A percentile compares a stretch with the other conserved stretches of the same genome.
phyloP scores from a whole-genome alignment of 2,113 vertebrate species.

The Oreotrochilus melanogaster region DNA sequence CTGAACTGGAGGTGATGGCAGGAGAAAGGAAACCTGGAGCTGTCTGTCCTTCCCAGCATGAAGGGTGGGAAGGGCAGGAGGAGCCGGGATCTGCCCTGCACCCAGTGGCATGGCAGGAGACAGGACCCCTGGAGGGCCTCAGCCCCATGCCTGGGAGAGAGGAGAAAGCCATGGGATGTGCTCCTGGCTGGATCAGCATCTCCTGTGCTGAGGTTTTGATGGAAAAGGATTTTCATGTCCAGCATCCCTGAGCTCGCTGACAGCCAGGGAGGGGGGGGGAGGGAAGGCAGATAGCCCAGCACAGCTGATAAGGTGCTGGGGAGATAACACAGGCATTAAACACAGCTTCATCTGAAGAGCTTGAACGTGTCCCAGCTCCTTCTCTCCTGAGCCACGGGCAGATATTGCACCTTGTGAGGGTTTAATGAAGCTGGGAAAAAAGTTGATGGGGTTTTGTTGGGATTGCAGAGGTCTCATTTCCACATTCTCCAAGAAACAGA shows the following conservation, averaged over 20 bases:
- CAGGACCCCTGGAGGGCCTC: background rate
- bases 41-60: accelerated
- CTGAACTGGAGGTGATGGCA: accelerated
- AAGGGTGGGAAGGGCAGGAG: background rate
- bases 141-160: background rate
- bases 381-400: accelerated
- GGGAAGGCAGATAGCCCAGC: background rate
- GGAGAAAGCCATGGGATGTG: background rate
- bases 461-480: slow-evolving; percentile 38
- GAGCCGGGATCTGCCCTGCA: accelerated
- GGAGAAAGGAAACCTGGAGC: accelerated
- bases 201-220: accelerated
- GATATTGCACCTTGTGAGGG: background rate
- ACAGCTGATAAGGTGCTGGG: background rate
- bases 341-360: background rate
- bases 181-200: background rate
- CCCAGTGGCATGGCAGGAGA: background rate
- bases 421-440: slow-evolving; percentile 36
- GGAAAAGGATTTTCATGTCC: background rate
- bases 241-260: background rate
- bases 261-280: background rate
- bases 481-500: background rate
- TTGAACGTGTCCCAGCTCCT: background rate
- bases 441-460: background rate
- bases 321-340: slow-evolving; percentile 33